Conservation (phyloP, 2,888 invertebrate genomes). For the Tenthredo mesomela region DNA sequence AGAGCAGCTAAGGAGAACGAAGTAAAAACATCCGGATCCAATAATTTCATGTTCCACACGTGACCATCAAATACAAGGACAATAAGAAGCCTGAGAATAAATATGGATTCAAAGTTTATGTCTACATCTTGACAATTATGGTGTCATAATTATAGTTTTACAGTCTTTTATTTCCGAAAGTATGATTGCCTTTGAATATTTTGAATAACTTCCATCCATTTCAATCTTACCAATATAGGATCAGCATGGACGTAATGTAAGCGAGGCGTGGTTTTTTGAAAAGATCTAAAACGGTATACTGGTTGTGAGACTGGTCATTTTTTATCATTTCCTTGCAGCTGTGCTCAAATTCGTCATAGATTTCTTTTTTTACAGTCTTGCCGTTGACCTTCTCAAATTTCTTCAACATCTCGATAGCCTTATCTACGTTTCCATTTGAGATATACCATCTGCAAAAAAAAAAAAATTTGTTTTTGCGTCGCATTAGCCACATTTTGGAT, state of each 20-base stretch:
- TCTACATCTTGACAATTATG: neutral
- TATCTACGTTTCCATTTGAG: constrained; percentile 90
- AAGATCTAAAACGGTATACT: constrained; percentile 89
- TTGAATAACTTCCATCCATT: neutral
- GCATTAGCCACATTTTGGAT: neutral
- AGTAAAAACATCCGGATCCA: constrained; percentile 89
- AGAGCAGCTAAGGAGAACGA: constrained; percentile 92
- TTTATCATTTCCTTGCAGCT: constrained; percentile 84
- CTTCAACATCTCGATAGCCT: constrained; percentile 88
- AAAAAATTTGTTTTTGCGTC: neutral
- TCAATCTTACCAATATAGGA: constrained; percentile 86
- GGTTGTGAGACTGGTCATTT: constrained; percentile 84
- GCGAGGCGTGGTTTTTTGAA: constrained; percentile 89
- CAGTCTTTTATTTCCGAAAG: neutral
- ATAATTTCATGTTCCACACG: constrained; percentile 92
- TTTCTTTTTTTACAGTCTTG: constrained; percentile 85
- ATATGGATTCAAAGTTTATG: neutral
- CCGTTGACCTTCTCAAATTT: constrained; percentile 90
- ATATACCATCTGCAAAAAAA: constrained; percentile 85
- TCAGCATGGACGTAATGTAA: constrained; percentile 87
- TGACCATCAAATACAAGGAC: constrained; percentile 93
- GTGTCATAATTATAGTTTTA: neutral
- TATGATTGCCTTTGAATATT: no score
- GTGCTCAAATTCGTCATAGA: constrained; percentile 88
- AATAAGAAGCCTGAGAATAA: constrained; percentile 84